Evolutionary conservation across 2,113 vertebrate genomes (phyloP), one percentile per base, ranked within the genome.

Genomic region (Mystacornis crossleyi): DNA sequence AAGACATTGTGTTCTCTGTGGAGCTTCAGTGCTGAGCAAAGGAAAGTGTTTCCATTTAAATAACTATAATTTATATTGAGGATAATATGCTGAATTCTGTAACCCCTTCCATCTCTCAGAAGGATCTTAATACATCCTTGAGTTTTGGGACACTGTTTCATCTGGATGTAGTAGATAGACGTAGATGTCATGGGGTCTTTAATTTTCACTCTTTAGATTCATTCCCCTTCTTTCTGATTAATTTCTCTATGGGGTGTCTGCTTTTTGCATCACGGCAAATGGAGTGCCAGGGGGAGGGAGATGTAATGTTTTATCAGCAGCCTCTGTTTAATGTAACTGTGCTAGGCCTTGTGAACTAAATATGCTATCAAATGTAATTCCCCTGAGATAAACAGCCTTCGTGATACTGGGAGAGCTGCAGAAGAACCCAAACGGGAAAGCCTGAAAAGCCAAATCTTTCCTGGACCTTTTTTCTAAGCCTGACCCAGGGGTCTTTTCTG

Each of bases 161-260:
- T 94, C 75, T 89, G 65, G 34, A 31, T 57, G 64, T 71, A 90
- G 92, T 93, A 92, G 92, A 96, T 88, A 67, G 88, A 94, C 83
- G 55, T 89, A 75, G 92, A 93, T 96, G 93, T 95, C 96, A 84
- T 95, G 94, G 93, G 92, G 95, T 95, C 96, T 96, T 93, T 96
- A 95, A 97, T 97, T 96, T 96, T 96, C 93, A 89, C 93, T 96
- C 88, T 53, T 78, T 92, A 81, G 86, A 97, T 93, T 96, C 89
- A 86, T 94, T 94, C 80, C 81, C 69, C 85, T 78, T 89, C 86
- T 93, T 96, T 93, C 95, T 96, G 96, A 96, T 96, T 96, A 96
- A 96, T 96, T 96, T 96, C 96, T 94, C 96, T 93, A 81, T 96
- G 82, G 96, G 96, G 93, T 96, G 95, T 95, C 96, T 95, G 93